Base-by-base conservation (phyloP, 2,113 vertebrate species). In the Alectura lathami region DNA sequence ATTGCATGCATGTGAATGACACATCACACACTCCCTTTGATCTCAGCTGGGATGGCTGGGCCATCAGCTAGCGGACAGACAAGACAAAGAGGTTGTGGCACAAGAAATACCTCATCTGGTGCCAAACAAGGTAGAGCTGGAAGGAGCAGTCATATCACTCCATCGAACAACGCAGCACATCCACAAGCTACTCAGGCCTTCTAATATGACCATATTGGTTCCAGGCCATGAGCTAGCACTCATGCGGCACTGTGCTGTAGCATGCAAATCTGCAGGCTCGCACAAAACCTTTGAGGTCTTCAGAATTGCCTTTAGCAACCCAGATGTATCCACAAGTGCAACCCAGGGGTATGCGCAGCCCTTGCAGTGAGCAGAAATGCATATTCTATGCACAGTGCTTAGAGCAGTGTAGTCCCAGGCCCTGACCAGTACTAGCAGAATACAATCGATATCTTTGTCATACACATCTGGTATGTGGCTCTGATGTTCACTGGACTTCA, bases 161-260 rank as follows among this genome's bases (percentile, higher is more conserved):
- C 22, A 29, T 5, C 30, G 36, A 57, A 16, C 59, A 48, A 4
- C 2, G 17, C 30, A 79, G 84, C 82, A 76, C 36, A 56, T 20
- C 30, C 32, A 62, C 45, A 14, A 51, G 38, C 45, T 47, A 15
- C 34, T 78, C 3, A 68, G 21, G n/a, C 30, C 66, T 83, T 47
- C 80, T 40, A 43, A 59, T 1, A 27, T 2, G 15, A 24, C 26
- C 67, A 43, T 12, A 9, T 2, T 29, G 29, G 23, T 47, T 50
- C 47, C 48, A 63, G 42, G 34, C 14, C 1, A 2, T 0, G 29
- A 59, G 18, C n/a, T 48, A 34, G 10, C 0, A 5, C 29, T 80
- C 38, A 4, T 6, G 18, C 42, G 50, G 59, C 17, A 6, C 40
- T 40, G 40, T 27, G 26, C 73, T 69, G 59, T 18, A 29, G 21